Base-by-base conservation (phyloP, 2,888 invertebrate genomes). In the Bellardia pandia region DNA sequence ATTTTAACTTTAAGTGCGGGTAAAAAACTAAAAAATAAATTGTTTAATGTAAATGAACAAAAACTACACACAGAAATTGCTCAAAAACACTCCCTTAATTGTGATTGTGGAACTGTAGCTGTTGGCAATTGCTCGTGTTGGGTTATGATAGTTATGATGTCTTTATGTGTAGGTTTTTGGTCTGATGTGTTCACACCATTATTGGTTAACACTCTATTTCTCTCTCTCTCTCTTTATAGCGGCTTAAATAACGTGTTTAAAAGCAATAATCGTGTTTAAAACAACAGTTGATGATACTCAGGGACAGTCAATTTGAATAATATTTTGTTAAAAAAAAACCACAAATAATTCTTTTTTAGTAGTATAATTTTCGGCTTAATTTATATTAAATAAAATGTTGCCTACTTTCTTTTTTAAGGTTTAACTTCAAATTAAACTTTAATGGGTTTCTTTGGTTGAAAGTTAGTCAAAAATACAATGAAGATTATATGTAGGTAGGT, bases 41-140 rank as follows among this genome's bases (percentile, higher is more conserved):
- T 75, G 60, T 79, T 75, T 30, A 83, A 56, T 71, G 53, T 56
- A n/a, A 68, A 58, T 16, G 6, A 45, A 45, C 11, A 33, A 45
- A 45, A 45, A 45, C 58, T 16, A 33, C n/a, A 69, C 60, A 60
- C 16, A 75, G 13, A 56, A 58, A 62, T 11, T 68, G 5, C 37
- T 33, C 5, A 62, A 11, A 74, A 85, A 64, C 85, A 85, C 79
- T 75, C 85, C 85, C 62, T 75, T 80, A 66, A 84, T 78, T 66
- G 82, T 60, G 16, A 84, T 78, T 66, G 82, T 60, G 16, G 14
- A 30, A 60, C 16, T 23, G 23, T 58, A 13, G 11, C 30, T 37
- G 30, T 53, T 30, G 14, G 68, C 37, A 16, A 53, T 33, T 66
- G 42, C n/a, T 33, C 40, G 40, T n/a, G 62, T 53, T n/a, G 33